phyloP scores from a whole-genome alignment of 2,113 vertebrate genomes.

The Eulemur rufifrons region DNA sequence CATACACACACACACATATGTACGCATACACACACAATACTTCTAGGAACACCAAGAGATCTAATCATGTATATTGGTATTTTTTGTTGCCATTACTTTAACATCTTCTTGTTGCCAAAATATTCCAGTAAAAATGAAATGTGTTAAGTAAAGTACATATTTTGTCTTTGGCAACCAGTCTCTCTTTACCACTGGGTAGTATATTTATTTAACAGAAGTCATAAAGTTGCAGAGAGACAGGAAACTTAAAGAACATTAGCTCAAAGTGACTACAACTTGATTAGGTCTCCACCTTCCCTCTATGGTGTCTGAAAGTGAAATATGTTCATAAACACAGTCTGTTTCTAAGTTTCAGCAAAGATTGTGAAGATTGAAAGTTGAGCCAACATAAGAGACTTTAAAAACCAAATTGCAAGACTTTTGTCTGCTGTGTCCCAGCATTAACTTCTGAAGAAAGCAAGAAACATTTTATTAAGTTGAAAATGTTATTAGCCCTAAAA shows the following conservation, averaged over 20 bases:
- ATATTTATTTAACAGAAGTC: not conserved
- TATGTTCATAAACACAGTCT: not conserved
- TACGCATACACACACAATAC: not conserved
- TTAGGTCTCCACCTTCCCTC: not conserved
- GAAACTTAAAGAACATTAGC: not conserved
- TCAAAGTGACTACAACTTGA: not conserved
- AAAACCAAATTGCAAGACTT: not conserved
- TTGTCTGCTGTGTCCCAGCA: not conserved
- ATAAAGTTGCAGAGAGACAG: not conserved
- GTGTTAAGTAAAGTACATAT: not conserved
- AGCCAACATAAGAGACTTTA: not conserved
- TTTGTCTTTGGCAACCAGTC: not conserved
- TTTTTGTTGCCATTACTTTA: not conserved
- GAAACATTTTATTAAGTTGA: not conserved
- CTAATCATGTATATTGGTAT: not conserved
- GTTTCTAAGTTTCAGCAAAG: not conserved
- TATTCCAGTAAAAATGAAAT: not conserved
- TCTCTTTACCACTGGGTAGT: not conserved
- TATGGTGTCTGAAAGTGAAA: not conserved
- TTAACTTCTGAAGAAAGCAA: not conserved
- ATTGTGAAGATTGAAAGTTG: not conserved
- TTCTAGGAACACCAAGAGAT: not conserved
- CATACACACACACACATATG: not conserved
- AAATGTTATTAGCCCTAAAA: not conserved
- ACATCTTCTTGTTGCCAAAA: not conserved